A percentile compares a stretch with the other conserved stretches of the same genome.
These are phyloP conservation scores for Phylloscopus trochilus DNA, from an alignment of 2,113 vertebrate genomes.

Conservation along the genomic window DNA sequence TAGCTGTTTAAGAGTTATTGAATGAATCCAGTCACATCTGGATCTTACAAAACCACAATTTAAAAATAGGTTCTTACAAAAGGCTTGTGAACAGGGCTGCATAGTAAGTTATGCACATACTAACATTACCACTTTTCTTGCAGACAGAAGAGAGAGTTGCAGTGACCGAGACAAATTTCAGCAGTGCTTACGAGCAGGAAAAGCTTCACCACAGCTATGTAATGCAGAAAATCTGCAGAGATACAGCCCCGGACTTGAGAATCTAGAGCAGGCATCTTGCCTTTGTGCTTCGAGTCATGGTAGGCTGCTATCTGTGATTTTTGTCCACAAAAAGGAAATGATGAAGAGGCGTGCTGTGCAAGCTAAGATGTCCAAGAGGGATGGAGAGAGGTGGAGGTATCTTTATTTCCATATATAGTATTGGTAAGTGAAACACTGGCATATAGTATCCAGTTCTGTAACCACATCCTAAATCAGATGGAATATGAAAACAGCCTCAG, in stretches of 20 bases:
- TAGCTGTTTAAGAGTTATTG: neutral
- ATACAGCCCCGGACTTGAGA: neutral
- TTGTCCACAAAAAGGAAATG: neutral
- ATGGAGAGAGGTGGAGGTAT: neutral
- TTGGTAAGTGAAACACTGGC: neutral
- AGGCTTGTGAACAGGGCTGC: neutral
- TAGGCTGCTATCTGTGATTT: neutral
- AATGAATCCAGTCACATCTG: slow-evolving; percentile 8
- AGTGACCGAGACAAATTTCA: neutral
- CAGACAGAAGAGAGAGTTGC: neutral
- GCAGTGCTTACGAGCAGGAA: neutral
- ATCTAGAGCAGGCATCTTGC: neutral
- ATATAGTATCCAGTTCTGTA: neutral
- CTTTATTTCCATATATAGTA: slow-evolving; percentile 43
- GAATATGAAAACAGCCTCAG: slow-evolving; percentile 10
- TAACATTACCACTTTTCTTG: neutral
- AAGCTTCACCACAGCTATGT: slow-evolving; percentile 6
- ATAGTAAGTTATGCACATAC: neutral
- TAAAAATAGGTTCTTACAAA: slow-evolving; percentile 10
- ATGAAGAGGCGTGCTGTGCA: neutral
- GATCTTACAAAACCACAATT: neutral
- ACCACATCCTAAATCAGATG: slow-evolving; percentile 48
- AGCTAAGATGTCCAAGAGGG: neutral
- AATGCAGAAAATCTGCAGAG: neutral
- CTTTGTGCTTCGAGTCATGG: neutral